Conservation (phyloP, 2,797 vertebrate genomes). For the Chlorospingus semifuscus region DNA sequence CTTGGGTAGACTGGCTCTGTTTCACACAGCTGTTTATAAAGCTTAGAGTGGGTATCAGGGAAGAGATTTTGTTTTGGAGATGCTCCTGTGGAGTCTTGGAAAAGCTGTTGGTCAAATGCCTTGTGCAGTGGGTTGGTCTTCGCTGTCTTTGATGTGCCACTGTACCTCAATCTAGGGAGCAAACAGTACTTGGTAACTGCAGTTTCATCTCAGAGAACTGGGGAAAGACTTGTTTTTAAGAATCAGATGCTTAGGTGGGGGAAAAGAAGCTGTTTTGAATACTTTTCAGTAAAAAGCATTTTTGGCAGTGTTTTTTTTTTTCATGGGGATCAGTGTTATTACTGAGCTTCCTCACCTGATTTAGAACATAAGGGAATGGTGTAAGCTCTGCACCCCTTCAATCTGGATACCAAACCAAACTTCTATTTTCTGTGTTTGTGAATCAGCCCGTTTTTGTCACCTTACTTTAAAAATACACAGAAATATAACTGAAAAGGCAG, state of each 20-base stretch:
- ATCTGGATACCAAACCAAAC: background rate
- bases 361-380: background rate
- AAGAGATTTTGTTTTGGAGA: background rate
- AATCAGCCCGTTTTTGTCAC: background rate
- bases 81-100: background rate
- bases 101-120: background rate
- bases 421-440: background rate
- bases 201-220: background rate
- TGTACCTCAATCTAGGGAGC: background rate
- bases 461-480: background rate
- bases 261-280: background rate
- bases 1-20: background rate
- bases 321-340: background rate
- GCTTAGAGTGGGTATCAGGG: background rate
- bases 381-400: background rate
- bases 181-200: background rate
- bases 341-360: background rate
- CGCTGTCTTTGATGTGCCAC: background rate
- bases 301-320: background rate
- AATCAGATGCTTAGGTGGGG: background rate
- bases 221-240: background rate
- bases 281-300: background rate
- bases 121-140: fast-evolving
- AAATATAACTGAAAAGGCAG: background rate
- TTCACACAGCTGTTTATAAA: background rate